Evolutionary conservation across 2,113 vertebrate species (phyloP), one percentile per base, ranked within the genome.

Genomic region (Antennarius striatus): DNA sequence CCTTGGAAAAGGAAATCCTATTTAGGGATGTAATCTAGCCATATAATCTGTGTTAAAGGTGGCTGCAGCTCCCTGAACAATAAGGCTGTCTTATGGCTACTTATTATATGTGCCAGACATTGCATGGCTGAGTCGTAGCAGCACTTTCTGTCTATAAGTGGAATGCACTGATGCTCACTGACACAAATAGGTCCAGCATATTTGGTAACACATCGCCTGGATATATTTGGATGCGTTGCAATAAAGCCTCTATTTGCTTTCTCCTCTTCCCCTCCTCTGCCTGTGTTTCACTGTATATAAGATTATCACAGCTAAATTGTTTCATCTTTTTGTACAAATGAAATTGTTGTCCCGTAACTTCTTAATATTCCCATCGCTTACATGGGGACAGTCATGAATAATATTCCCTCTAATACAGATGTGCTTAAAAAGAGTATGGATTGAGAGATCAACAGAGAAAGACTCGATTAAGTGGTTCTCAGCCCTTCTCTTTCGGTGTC

Each of bases 131-230:
- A 82, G 75, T 74, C 30, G 53, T 68, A 85, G 80, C 85, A 62
- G 65, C 76, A 62, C 67, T 79, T 75, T 86, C 47, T 77, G 75
- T 81, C 83, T 82, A 66, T 63, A 90, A 82, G 84, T 85, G 84
- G 81, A 80, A 87, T 87, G 87, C 75, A 56, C 88, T 90, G 90
- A 93, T 87, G 85, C 84, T 82, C 78, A 60, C 73, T 91, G 92
- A 91, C 91, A 92, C 89, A 93, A 92, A 91, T 90, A 91, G 90
- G 91, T 91, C 91, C 86, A 81, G 73, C 84, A 83, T 85, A 88
- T 92, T 90, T 91, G 82, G 88, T 84, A 90, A 88, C 88, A 84
- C 81, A 74, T 87, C 4, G 79, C 82, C 66, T 46, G 66, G 86
- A 84, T 93, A 89, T 91, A 91, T 91, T 87, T 90, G 84, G 85